Evolutionary conservation across 23 tunicate species (phyloP).

Genomic region (Ascidia mentula): DNA sequence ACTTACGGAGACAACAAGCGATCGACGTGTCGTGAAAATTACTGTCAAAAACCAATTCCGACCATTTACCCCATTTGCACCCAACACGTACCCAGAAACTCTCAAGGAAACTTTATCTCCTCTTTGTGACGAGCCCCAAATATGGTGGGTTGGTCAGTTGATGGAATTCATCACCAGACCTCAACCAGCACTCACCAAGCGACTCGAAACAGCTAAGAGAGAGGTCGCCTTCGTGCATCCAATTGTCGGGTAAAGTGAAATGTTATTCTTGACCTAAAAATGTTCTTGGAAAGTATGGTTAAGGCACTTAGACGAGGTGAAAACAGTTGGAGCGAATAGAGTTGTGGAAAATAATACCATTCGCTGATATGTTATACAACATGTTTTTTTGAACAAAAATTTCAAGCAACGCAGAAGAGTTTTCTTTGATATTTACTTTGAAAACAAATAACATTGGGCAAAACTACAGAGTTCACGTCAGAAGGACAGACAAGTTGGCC

Average conservation of each 20-base stretch:
- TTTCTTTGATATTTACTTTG: too few relatives aligned
- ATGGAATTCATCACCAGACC: neutral
- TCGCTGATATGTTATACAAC: too few relatives aligned
- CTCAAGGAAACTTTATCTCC: neutral
- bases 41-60: neutral
- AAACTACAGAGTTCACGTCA: neutral
- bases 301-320: too few relatives aligned
- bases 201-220: neutral
- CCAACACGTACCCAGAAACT: neutral
- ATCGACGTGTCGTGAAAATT: neutral
- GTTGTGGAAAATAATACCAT: too few relatives aligned
- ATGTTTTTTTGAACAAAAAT: too few relatives aligned
- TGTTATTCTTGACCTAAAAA: too few relatives aligned
- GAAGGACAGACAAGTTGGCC: neutral
- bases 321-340: too few relatives aligned
- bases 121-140: neutral
- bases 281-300: too few relatives aligned
- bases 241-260: neutral
- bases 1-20: neutral
- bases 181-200: neutral
- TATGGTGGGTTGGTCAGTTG: neutral
- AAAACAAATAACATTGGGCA: too few relatives aligned
- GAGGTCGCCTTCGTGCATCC: neutral
- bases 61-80: neutral
- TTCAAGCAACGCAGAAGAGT: too few relatives aligned